phyloP scores from a whole-genome alignment of 2,113 vertebrate genomes.

The Lonchura striata region DNA sequence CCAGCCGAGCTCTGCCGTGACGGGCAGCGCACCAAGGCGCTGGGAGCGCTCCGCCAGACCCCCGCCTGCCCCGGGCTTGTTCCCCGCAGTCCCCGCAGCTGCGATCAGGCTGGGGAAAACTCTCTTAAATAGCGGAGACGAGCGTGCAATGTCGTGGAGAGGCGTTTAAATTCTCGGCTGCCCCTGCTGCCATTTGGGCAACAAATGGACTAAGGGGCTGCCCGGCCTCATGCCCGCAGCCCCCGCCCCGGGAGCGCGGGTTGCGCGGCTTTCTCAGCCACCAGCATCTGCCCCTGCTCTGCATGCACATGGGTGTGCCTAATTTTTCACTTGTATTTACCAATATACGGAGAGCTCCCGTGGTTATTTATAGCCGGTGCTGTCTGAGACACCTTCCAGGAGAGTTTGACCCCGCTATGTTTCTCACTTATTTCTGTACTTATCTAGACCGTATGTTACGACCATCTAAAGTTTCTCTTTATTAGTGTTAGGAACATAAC shows the following conservation, averaged over 20 bases:
- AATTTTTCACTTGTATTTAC: not conserved
- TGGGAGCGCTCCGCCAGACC: not conserved
- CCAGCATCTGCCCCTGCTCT: not conserved
- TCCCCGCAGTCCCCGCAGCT: not conserved
- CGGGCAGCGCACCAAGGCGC: not conserved
- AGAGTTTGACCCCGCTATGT: not conserved
- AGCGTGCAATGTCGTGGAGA: accelerated
- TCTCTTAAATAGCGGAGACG: not conserved
- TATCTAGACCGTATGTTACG: not conserved
- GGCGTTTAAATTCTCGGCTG: not conserved
- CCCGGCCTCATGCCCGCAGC: not conserved
- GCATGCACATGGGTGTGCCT: not conserved
- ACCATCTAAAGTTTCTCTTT: constrained; percentile 53
- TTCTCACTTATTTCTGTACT: constrained; percentile 22
- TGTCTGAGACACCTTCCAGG: constrained; percentile 13
- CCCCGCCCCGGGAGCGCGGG: not conserved
- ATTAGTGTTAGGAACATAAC: constrained; percentile 45
- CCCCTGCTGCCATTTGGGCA: not conserved
- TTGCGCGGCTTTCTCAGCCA: not conserved
- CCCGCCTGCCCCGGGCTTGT: not conserved
- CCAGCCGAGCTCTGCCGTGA: not conserved
- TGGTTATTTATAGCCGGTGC: not conserved
- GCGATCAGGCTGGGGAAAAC: too few relatives aligned
- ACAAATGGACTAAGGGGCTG: not conserved
- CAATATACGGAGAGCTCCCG: not conserved